A percentile compares a stretch with the other conserved stretches of the same genome.
Evolutionary conservation across 2,888 invertebrate species (phyloP).

Genomic region (Dermolepida albohirtum): DNA sequence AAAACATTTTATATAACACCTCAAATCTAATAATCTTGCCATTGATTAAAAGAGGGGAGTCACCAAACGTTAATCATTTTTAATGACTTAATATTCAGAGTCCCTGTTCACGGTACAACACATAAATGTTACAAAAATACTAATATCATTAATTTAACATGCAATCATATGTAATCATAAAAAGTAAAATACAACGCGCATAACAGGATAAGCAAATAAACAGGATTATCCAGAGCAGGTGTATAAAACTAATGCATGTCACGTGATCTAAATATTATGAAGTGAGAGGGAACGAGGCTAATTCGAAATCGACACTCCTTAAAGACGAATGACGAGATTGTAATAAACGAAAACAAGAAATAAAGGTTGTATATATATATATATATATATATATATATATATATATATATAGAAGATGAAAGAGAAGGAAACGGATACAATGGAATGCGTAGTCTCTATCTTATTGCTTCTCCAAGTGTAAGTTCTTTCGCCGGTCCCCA

Average conservation of each 20-base stretch:
- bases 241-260: conserved; percentile 5
- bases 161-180: neutral
- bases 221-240: conserved; percentile 12
- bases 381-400: no score
- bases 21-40: no score
- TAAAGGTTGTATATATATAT: no score
- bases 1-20: no score
- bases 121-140: no score
- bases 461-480: conserved; percentile 34
- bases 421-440: conserved; percentile 42
- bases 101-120: no score
- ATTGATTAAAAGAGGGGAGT: no score
- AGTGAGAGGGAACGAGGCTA: conserved; percentile 38
- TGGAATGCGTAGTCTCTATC: conserved; percentile 45
- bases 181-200: neutral
- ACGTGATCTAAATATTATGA: conserved; percentile 45
- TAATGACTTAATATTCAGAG: no score
- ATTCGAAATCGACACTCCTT: conserved; percentile 33
- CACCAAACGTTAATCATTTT: no score
- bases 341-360: conserved; percentile 8
- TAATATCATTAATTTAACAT: no score
- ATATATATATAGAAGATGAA: conserved; percentile 10
- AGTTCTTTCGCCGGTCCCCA: conserved; percentile 26
- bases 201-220: conserved; percentile 7
- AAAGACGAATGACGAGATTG: conserved; percentile 12